Evolutionary conservation across 2,888 invertebrate genomes (phyloP), one percentile per base, ranked within the genome.

Genomic region (Agonopterix heracliana): DNA sequence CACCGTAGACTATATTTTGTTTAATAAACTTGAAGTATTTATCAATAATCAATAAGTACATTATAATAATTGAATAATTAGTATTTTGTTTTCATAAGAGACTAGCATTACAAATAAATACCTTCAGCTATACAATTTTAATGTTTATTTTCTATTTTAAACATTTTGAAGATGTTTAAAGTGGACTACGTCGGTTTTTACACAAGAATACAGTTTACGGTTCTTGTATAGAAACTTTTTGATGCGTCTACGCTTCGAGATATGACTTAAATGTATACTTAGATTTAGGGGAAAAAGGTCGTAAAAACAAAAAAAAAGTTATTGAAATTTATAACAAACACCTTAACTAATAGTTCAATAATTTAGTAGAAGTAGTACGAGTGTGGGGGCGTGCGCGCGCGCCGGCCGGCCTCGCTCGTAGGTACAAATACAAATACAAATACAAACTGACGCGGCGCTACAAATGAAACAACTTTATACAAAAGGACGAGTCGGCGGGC

Each of bases 41-140:
- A 86, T 87, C 85, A 81, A 86, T 86, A 86, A 87, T 87, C 87
- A 86, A 85, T 86, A 86, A 87, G 87, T 88, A 88, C 87, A 82
- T 87, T 88, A 87, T 79, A 84, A 86, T 88, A 87, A 88, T 87
- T 87, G 86, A 87, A 87, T 88, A 85, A 84, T 88, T 88, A 88
- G 86, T 88, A 85, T 86, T 76, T 85, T 82, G 83, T 84, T 87
- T 62, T 87, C 85, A 86, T 86, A 87, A 87, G 86, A 88, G 84
- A 87, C 88, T 88, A 88, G 88, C 87, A 86, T 86, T 87, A 88
- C 85, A 87, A 88, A 88, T 86, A 83, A 88, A 88, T 86, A 87
- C 80, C 81, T 83, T 86, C 87, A 86, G 87, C 87, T 88, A 88
- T 87, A 87, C 86, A 85, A 84, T 83, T 80, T 86, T 77, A 81